These are phyloP conservation scores for Heteromyza rotundicornis DNA, from an alignment of 2,888 invertebrate genomes.

Conservation along the genomic window DNA sequence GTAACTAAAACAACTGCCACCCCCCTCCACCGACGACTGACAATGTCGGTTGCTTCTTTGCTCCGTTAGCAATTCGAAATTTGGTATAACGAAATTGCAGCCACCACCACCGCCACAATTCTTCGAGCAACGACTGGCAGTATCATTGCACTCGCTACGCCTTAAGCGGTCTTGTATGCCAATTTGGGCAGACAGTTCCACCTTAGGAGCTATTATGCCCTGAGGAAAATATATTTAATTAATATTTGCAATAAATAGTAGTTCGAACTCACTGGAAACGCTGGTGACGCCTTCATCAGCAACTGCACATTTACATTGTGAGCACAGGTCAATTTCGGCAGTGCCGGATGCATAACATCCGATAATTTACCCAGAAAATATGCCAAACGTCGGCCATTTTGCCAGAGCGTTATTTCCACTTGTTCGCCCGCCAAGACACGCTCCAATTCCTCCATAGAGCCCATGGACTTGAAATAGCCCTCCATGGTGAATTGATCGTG, in stretches of 20 bases:
- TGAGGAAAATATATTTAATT: neutral
- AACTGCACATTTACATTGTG: slow-evolving; percentile 54
- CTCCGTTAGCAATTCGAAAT: slow-evolving; percentile 6
- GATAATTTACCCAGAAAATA: slow-evolving; percentile 54
- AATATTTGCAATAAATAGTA: neutral
- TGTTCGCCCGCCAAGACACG: slow-evolving; percentile 46
- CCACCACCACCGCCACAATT: neutral
- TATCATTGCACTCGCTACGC: neutral
- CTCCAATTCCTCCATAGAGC: slow-evolving; percentile 46
- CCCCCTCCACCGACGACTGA: slow-evolving; percentile 20
- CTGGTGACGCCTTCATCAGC: slow-evolving; percentile 56
- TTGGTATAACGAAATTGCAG: neutral
- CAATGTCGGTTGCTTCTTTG: slow-evolving; percentile 25
- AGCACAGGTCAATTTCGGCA: slow-evolving; percentile 46
- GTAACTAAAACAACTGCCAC: slow-evolving; percentile 26
- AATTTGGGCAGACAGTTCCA: slow-evolving; percentile 52
- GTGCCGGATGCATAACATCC: slow-evolving; percentile 48
- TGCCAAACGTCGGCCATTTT: slow-evolving; percentile 58
- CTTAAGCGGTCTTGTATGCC: slow-evolving; percentile 39
- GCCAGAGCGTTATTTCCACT: slow-evolving; percentile 59
- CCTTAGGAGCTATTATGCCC: slow-evolving; percentile 58
- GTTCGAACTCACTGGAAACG: slow-evolving; percentile 51
- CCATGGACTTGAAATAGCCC: slow-evolving; percentile 55
- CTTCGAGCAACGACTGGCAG: slow-evolving; percentile 1
- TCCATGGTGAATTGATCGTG: slow-evolving; percentile 59